A percentile compares a stretch with the other conserved stretches of the same genome.
phyloP scores from a whole-genome alignment of 2,888 invertebrate genomes.

The Dexiosoma caninum region DNA sequence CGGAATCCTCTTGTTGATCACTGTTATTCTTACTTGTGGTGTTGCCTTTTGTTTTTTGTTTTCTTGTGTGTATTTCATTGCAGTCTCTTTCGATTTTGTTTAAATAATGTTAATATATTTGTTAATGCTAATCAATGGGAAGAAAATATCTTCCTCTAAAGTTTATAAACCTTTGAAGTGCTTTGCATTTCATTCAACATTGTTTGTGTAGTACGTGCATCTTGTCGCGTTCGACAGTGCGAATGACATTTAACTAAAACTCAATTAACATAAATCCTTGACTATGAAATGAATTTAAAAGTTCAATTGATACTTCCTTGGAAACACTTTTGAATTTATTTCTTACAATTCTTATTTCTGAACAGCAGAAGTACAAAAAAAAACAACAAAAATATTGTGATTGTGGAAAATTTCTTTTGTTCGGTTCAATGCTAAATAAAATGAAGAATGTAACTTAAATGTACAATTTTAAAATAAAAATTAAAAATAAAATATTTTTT shows the following conservation, averaged over 20 bases:
- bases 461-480: no score
- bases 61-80: no score
- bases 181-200: slow-evolving; percentile 5
- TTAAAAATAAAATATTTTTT: no score
- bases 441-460: no score
- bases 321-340: slow-evolving; percentile 13
- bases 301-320: slow-evolving; percentile 27
- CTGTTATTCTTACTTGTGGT: background rate
- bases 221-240: background rate
- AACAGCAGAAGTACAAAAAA: no score
- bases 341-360: background rate
- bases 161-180: slow-evolving; percentile 31
- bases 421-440: no score
- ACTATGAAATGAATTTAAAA: slow-evolving; percentile 41
- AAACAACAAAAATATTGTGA: no score
- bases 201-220: background rate
- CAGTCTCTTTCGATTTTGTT: background rate
- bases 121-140: slow-evolving; percentile 44
- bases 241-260: slow-evolving; percentile 28
- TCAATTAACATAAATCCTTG: slow-evolving; percentile 56
- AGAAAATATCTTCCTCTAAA: slow-evolving; percentile 58
- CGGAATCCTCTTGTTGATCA: background rate
- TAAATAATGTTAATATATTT: slow-evolving; percentile 47
- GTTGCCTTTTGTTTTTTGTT: background rate
- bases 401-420: no score